A percentile compares a stretch with the other conserved stretches of the same genome.
These are phyloP conservation scores for Brachypteracias leptosomus DNA, from an alignment of 2,113 vertebrate genomes.

Conservation along the genomic window DNA sequence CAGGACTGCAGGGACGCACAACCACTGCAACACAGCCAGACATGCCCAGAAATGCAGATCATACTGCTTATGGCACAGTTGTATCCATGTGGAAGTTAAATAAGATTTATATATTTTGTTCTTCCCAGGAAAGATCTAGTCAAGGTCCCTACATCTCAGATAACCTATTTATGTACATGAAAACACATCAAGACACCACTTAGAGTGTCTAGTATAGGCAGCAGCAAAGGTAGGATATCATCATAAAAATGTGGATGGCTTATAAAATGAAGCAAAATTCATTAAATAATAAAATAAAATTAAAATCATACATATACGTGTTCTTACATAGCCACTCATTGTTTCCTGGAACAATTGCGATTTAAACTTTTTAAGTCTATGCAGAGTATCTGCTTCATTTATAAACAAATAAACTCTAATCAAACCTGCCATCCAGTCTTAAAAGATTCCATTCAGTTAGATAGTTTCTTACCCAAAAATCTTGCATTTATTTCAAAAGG, in stretches of 20 bases:
- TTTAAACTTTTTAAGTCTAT: neutral
- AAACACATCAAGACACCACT: neutral
- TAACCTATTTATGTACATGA: neutral
- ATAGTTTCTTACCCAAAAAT: neutral
- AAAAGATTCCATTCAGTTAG: neutral
- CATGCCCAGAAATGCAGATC: neutral
- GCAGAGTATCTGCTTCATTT: neutral
- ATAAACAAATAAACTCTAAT: neutral
- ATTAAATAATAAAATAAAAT: neutral
- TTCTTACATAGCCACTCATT: neutral
- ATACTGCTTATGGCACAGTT: neutral
- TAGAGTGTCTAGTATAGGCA: neutral
- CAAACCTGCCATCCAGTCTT: neutral
- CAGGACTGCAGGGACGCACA: neutral
- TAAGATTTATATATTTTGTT: accelerated
- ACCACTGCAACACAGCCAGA: neutral
- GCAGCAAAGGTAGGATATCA: neutral
- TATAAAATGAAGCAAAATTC: neutral
- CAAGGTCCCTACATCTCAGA: neutral
- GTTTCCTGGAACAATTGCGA: neutral
- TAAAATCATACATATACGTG: neutral
- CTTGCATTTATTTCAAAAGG: neutral
- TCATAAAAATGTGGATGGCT: neutral
- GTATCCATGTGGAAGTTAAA: neutral
- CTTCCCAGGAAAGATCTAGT: neutral